phyloP scores from a whole-genome alignment of 92 coral and sea anemone genomes.

The Zoanthus sansibaricus region DNA sequence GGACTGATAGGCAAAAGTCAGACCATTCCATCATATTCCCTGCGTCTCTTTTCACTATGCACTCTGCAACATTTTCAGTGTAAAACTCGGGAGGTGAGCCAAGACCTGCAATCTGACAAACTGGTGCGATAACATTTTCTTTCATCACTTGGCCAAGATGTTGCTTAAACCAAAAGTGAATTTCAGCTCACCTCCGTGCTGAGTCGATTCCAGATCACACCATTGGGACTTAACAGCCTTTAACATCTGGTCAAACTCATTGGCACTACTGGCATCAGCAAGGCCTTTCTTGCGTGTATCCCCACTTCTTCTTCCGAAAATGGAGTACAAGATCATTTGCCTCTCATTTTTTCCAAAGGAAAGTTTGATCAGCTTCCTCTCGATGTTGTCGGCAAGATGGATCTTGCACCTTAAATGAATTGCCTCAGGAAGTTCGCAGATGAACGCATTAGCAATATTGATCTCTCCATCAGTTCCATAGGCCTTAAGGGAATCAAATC shows the following conservation, averaged over 20 bases:
- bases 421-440: slow-evolving; percentile 66
- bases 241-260: slow-evolving; percentile 66
- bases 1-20: slow-evolving; percentile 56
- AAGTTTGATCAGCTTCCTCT: slow-evolving; percentile 56
- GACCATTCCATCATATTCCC: slow-evolving; percentile 65
- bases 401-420: slow-evolving; percentile 67
- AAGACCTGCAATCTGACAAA: slow-evolving; percentile 63
- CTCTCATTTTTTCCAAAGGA: slow-evolving; percentile 55
- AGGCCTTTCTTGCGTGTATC: slow-evolving; percentile 56
- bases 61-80: slow-evolving; percentile 67
- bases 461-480: slow-evolving; percentile 72
- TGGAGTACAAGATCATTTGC: slow-evolving; percentile 39
- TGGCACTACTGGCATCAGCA: slow-evolving; percentile 59
- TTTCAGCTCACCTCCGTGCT: slow-evolving; percentile 60
- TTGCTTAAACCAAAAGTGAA: slow-evolving; percentile 59
- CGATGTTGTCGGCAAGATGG: slow-evolving; percentile 63
- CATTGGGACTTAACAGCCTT: slow-evolving; percentile 43
- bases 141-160: slow-evolving; percentile 59
- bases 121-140: slow-evolving; percentile 68
- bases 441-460: slow-evolving; percentile 59
- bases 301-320: slow-evolving; percentile 61
- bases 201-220: slow-evolving; percentile 57
- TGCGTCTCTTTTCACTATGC: slow-evolving; percentile 58
- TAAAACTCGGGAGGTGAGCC: slow-evolving; percentile 66
- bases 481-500: slow-evolving; percentile 55